Evolutionary conservation across 2,888 invertebrate species (phyloP).

Genomic region (Dasypogon diadema): DNA sequence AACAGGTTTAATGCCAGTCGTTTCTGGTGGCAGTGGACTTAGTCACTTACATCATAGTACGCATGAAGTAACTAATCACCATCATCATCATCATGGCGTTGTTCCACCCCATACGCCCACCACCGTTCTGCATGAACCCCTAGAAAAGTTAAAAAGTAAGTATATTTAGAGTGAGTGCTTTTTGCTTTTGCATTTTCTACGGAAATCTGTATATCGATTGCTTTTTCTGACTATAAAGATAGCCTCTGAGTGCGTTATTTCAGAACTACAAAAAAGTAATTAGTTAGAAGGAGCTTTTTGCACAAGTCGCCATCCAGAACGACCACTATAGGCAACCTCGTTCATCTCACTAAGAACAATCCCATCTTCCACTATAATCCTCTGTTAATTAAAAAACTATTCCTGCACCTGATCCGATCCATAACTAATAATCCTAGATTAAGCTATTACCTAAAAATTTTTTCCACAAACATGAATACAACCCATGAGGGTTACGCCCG

Average conservation of each 20-base stretch:
- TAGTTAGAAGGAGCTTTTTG: background rate
- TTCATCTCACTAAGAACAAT: slow-evolving; percentile 5
- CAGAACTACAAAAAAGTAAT: background rate
- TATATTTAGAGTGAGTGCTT: slow-evolving; percentile 54
- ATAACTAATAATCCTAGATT: slow-evolving; percentile 56
- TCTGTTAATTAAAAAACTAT: slow-evolving; percentile 57
- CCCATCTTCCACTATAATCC: slow-evolving; percentile 50
- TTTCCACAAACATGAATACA: slow-evolving; percentile 8
- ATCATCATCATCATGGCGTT: slow-evolving; percentile 72
- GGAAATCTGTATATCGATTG: too few species aligned
- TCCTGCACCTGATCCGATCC: slow-evolving; percentile 55
- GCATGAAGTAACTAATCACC: slow-evolving; percentile 69
- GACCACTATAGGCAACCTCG: too few species aligned
- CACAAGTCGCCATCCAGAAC: background rate
- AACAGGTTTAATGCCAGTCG: slow-evolving; percentile 71
- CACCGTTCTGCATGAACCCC: slow-evolving; percentile 72
- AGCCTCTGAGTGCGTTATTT: too few species aligned
- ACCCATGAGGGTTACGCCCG: background rate
- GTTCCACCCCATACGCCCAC: slow-evolving; percentile 72
- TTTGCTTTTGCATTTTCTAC: too few species aligned
- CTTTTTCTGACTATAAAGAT: background rate
- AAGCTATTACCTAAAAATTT: slow-evolving; percentile 52
- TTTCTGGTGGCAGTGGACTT: slow-evolving; percentile 61
- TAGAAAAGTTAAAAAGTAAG: slow-evolving; percentile 81
- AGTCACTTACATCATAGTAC: slow-evolving; percentile 67